Evolutionary conservation across 2,888 invertebrate genomes (phyloP).

Genomic region (Cabera pusaria): DNA sequence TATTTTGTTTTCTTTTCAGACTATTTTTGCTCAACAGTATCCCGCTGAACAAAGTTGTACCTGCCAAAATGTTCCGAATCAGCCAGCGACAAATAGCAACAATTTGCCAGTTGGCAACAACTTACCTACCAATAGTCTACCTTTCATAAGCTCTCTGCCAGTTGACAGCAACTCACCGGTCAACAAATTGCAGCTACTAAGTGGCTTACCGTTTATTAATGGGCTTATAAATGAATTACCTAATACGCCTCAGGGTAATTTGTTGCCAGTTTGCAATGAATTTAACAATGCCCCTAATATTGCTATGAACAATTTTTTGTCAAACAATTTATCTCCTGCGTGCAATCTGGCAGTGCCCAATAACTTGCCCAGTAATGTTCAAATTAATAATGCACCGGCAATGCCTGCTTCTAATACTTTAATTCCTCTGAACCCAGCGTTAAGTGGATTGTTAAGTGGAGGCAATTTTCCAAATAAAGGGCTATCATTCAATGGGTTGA

Average conservation of each 20-base stretch:
- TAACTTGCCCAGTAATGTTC: slow-evolving; percentile 9
- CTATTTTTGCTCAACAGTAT: slow-evolving; percentile 33
- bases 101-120: slow-evolving; percentile 21
- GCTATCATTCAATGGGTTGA: slow-evolving; percentile 10
- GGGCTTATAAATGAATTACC: slow-evolving; percentile 8
- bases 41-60: slow-evolving; percentile 17
- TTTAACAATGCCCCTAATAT: slow-evolving; percentile 20
- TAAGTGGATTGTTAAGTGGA: not conserved
- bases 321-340: slow-evolving; percentile 15
- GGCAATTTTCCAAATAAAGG: slow-evolving; percentile 5
- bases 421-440: not conserved
- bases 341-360: slow-evolving; percentile 7
- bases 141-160: slow-evolving; percentile 16
- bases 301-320: slow-evolving; percentile 22
- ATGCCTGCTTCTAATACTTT: slow-evolving; percentile 1
- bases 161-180: slow-evolving; percentile 19
- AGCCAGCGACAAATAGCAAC: slow-evolving; percentile 3
- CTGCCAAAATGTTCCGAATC: slow-evolving; percentile 22
- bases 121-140: slow-evolving; percentile 20
- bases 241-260: not conserved
- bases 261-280: slow-evolving; percentile 5
- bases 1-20: slow-evolving; percentile 37
- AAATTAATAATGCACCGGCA: not conserved
- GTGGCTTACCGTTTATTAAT: slow-evolving; percentile 7
- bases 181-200: slow-evolving; percentile 9